These are phyloP conservation scores for Ptiloglossa arizonensis DNA, from an alignment of 1,140 invertebrate genomes.

Conservation along the genomic window DNA sequence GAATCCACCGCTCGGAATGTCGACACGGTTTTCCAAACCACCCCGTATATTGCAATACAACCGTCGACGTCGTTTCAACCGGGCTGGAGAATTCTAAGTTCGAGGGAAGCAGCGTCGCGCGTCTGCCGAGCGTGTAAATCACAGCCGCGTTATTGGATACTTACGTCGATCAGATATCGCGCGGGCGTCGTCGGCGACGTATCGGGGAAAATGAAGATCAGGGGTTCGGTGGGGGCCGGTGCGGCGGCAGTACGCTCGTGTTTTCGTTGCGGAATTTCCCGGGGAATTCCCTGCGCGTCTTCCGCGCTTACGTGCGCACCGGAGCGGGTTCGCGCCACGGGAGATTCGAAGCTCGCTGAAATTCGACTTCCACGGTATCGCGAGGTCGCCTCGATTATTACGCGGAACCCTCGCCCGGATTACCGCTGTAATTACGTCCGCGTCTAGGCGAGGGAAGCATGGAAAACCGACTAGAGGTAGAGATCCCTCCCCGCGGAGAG, in stretches of 20 bases:
- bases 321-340: no score
- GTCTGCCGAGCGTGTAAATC: conserved; percentile 50
- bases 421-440: conserved; percentile 42
- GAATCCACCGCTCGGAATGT: no score
- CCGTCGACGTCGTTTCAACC: background rate
- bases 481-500: background rate
- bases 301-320: no score
- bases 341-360: conserved; percentile 42
- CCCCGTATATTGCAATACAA: background rate
- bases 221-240: no score
- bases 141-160: conserved; percentile 61
- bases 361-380: conserved; percentile 28
- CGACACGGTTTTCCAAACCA: no score
- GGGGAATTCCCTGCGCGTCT: conserved; percentile 28
- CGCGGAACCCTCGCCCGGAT: conserved; percentile 27
- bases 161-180: conserved; percentile 59
- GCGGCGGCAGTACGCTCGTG: conserved; percentile 30
- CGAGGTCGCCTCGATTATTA: conserved; percentile 38
- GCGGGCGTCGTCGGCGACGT: conserved; percentile 37
- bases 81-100: background rate
- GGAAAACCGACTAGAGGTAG: background rate
- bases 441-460: background rate
- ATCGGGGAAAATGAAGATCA: conserved; percentile 55
- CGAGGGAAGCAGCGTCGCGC: background rate
- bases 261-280: conserved; percentile 57